Evolutionary conservation across 1,140 invertebrate genomes (phyloP), one percentile per base, ranked within the genome.

Genomic region (Drosophila bocqueti): DNA sequence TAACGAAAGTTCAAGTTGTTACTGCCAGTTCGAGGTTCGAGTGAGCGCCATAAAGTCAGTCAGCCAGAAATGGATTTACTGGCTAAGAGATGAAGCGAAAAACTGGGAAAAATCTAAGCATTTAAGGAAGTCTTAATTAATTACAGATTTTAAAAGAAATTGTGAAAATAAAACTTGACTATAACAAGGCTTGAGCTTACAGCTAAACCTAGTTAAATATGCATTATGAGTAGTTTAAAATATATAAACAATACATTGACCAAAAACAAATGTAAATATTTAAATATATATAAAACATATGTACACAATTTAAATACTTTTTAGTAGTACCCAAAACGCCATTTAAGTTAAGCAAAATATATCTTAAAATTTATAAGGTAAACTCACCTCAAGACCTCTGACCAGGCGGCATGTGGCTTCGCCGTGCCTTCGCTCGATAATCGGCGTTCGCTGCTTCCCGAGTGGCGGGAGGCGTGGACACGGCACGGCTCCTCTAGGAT

Each of bases 401-500:
- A 86, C 95, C 95, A 96, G 89, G 95, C 94, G 63, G 76, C 91
- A 91, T 92, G 93, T 49, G 76, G 63, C 50, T 76, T 66, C 11
- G 73, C 63, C 15, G 73, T 86, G 49, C 68, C 67, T n/a, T 67
- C 54, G 29, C 50, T 40, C 0, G 72, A 5, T 3, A 45, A 91
- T 84, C 77, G 69, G 76, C 81, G 73, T 15, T 92, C 81, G 69
- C 89, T 92, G 69, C 91, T 92, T 7, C 82, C 64, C 16, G 18
- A 68, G 7, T 73, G 47, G 43, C 85, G 92, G 68, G 93, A 93
- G 2, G 95, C 95, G 79, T 96, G 95, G 63, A 95, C 93, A 13
- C 94, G 92, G 81, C 96, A 96, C 31, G 95, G 95, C 80, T 94
- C 94, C 61, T 95, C 95, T 72, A 95, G 95, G 73, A 96, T 94